Conservation (phyloP, 2,113 vertebrate species). For the Ceuthmochares aereus region DNA sequence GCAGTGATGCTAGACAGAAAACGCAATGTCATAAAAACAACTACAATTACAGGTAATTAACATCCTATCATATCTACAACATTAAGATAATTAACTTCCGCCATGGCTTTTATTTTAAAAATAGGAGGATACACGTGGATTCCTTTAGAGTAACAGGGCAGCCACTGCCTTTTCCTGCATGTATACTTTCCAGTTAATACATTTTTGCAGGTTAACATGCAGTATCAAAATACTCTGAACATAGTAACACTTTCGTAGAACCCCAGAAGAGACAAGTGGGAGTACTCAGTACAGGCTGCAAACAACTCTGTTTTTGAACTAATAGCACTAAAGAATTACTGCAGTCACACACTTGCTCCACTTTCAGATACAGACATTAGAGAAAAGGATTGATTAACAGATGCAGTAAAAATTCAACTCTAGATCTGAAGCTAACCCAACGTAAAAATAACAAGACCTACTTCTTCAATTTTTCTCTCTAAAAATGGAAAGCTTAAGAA, state of each 20-base stretch:
- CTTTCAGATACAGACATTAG: background rate
- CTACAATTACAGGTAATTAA: background rate
- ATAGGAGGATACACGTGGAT: accelerated
- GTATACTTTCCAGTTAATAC: background rate
- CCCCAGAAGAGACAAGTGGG: background rate
- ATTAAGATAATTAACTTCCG: background rate
- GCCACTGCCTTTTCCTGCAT: background rate
- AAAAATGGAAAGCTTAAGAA: background rate
- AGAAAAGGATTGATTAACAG: background rate
- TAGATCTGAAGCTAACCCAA: background rate
- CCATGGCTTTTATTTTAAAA: background rate
- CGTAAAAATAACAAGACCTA: background rate
- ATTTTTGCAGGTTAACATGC: background rate
- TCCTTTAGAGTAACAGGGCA: background rate
- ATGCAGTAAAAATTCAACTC: background rate
- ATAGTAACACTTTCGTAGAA: background rate
- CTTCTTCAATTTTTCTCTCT: background rate
- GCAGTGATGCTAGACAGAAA: background rate
- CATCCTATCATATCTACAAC: background rate
- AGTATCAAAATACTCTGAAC: background rate
- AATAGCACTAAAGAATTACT: background rate
- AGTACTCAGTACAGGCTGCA: background rate
- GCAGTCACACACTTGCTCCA: background rate
- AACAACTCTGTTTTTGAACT: background rate
- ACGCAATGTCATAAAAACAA: background rate